A percentile compares a stretch with the other conserved stretches of the same genome.
Conservation (phyloP, 2,888 invertebrate species). For the Bembecia ichneumoniformis region DNA sequence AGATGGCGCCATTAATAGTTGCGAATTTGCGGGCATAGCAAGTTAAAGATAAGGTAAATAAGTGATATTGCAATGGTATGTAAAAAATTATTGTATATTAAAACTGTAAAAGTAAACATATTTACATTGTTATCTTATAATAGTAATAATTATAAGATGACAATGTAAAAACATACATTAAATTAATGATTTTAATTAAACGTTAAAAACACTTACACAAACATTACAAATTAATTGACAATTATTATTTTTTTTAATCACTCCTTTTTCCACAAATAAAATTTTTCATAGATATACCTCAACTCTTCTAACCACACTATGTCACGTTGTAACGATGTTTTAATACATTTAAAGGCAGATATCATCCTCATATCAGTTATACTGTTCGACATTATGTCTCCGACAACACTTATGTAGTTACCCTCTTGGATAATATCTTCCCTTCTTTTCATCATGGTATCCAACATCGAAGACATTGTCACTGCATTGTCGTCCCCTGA, state of each 20-base stretch:
- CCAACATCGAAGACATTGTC: constrained; percentile 42
- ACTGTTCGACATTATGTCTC: constrained; percentile 55
- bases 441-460: constrained; percentile 30
- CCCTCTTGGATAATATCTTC: constrained; percentile 29
- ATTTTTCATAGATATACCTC: constrained; percentile 53
- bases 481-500: constrained; percentile 34
- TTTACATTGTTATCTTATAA: too few relatives aligned
- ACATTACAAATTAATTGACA: too few relatives aligned
- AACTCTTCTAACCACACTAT: constrained; percentile 59
- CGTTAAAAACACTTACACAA: too few relatives aligned
- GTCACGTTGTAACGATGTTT: constrained; percentile 41
- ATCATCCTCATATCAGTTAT: constrained; percentile 38
- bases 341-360: constrained; percentile 42
- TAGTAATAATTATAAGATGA: too few relatives aligned
- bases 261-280: constrained; percentile 33
- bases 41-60: too few relatives aligned
- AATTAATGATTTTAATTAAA: too few relatives aligned
- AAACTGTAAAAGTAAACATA: too few relatives aligned
- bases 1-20: too few relatives aligned
- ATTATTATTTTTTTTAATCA: background rate
- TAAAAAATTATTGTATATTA: too few relatives aligned
- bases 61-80: too few relatives aligned
- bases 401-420: constrained; percentile 37
- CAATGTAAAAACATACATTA: too few relatives aligned
- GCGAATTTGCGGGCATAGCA: too few relatives aligned